Evolutionary conservation across 2,113 vertebrate genomes (phyloP), one percentile per base, ranked within the genome.

Genomic region (Solenodon paradoxus): DNA sequence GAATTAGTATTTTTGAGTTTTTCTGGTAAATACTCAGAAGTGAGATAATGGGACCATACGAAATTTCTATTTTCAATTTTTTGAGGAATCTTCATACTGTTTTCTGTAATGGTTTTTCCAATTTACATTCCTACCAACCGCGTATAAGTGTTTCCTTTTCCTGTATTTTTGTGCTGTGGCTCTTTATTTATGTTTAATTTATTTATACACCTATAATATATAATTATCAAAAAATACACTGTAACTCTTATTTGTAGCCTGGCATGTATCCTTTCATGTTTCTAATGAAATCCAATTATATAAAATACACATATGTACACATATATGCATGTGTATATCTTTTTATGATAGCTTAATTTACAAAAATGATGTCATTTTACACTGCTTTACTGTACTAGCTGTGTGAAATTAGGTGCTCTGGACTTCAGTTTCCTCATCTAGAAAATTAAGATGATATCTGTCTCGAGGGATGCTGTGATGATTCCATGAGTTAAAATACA

Each of bases 341-440:
- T 77, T 72, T 74, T 42, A 55, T 83, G n/a, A 80, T 57, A 86
- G 47, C 59, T 92, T 87, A 81, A 72, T 93, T 93, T 91, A 63
- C 0, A 81, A 35, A 94, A 78, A 61, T 90, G 55, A 38, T 55
- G 9, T 79, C 59, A 45, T 42, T 24, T 83, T 19, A 90, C 6
- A 72, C 17, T n/a, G n/a, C n/a, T 61, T 95, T 74, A 85, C 38
- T 77, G 1, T 69, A 57, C n/a, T 71, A 92, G 7, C 69, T 71
- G 35, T 80, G 13, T 83, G 53, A 57, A 9, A 19, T 81, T 61
- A 53, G 32, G 17, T 64, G 71, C 45, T 86, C 32, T 94, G 84
- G 12, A 12, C 20, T 71, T 88, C 40, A 40, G 22, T 92, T 95
- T 97, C 26, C 35, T 91, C 53, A 47, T 80, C 1, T 64, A 66